phyloP scores from a whole-genome alignment of 2,888 invertebrate genomes.

The Heliconius ethilla region DNA sequence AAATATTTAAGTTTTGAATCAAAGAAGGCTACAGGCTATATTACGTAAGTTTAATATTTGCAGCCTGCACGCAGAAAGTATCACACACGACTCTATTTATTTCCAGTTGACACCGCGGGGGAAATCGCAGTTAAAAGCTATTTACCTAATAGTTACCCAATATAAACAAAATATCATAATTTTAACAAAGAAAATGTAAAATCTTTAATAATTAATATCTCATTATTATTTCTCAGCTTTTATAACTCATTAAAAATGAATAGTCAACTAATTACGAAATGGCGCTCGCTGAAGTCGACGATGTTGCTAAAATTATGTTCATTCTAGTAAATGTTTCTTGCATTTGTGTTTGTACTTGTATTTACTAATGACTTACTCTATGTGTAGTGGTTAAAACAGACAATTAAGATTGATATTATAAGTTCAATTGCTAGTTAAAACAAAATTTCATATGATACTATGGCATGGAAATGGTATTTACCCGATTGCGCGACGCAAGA shows the following conservation, averaged over 20 bases:
- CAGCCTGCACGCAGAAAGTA: no score
- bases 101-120: background rate
- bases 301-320: constrained; percentile 13
- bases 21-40: no score
- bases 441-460: no score
- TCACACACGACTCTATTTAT: background rate
- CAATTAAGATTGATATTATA: background rate
- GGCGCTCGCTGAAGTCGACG: constrained; percentile 15
- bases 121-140: background rate
- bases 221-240: constrained; percentile 17
- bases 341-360: background rate
- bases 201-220: background rate
- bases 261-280: constrained; percentile 28
- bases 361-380: constrained; percentile 7
- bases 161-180: constrained; percentile 9
- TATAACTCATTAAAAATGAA: constrained; percentile 28
- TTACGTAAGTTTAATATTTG: no score
- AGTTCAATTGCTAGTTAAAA: background rate
- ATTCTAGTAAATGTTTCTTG: constrained; percentile 10
- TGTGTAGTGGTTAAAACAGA: background rate
- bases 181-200: constrained; percentile 6
- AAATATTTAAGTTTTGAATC: no score
- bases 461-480: no score
- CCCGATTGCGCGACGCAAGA: no score
- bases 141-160: background rate